A percentile compares a stretch with the other conserved stretches of the same genome.
Conservation (phyloP, 2,113 vertebrate genomes). For the Pygoscelis adeliae region DNA sequence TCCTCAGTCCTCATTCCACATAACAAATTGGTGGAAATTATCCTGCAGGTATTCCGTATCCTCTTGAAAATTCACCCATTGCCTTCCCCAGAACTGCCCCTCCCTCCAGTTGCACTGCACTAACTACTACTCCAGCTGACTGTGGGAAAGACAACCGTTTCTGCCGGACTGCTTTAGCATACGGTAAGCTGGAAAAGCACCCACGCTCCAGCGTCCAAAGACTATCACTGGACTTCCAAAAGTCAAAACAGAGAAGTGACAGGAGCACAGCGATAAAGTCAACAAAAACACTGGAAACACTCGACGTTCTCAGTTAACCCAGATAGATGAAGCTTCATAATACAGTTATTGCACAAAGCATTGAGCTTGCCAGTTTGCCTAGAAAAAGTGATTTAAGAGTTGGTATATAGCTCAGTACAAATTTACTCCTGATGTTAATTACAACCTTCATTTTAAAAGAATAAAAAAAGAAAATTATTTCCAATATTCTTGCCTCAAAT, state of each 20-base stretch:
- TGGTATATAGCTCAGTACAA: neutral
- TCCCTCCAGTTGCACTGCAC: neutral
- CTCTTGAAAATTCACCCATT: neutral
- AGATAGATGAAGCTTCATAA: neutral
- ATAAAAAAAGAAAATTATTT: neutral
- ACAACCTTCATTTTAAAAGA: neutral
- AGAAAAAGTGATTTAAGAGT: neutral
- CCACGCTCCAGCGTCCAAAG: neutral
- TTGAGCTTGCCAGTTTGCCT: neutral
- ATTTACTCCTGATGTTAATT: neutral
- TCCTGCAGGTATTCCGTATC: neutral
- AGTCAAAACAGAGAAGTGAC: neutral
- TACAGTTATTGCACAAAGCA: neutral
- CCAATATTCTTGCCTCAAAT: neutral
- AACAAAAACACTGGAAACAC: neutral
- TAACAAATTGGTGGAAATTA: neutral
- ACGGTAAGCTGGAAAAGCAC: neutral
- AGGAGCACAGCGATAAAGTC: neutral
- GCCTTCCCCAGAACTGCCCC: neutral
- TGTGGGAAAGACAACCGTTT: neutral
- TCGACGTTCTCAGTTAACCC: neutral
- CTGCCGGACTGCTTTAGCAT: rapidly evolving
- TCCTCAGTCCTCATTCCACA: neutral
- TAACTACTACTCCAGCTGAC: neutral
- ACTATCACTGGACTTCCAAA: neutral